A percentile compares a stretch with the other conserved stretches of the same genome.
Evolutionary conservation across 2,113 vertebrate genomes (phyloP).

Genomic region (Clinocottus analis): DNA sequence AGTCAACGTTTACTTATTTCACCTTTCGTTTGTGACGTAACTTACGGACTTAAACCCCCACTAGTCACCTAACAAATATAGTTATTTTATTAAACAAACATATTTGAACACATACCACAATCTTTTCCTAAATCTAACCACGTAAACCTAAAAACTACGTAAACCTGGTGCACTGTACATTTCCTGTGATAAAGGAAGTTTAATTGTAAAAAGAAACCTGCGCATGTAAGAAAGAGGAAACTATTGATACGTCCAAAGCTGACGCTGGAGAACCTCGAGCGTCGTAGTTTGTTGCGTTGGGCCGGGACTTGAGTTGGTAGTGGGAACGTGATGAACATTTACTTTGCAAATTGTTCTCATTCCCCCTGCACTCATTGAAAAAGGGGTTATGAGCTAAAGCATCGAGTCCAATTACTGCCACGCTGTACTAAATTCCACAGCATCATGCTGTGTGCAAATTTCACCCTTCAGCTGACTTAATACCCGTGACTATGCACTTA

Average conservation of each 20-base stretch:
- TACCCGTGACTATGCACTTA: slow-evolving; percentile 54
- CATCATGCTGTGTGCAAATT: slow-evolving; percentile 56
- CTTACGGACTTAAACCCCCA: no score
- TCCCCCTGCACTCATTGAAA: slow-evolving; percentile 16
- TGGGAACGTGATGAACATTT: slow-evolving; percentile 2
- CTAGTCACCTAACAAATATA: no score
- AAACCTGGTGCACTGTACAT: neutral
- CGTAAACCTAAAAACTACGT: no score
- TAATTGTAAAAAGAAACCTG: no score
- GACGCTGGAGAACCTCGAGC: neutral
- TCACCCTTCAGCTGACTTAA: slow-evolving; percentile 68
- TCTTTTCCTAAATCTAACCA: no score
- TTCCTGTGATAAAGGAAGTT: neutral
- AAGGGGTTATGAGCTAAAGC: slow-evolving; percentile 40
- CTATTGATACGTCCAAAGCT: neutral
- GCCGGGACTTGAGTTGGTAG: neutral
- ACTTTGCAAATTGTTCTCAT: slow-evolving; percentile 34
- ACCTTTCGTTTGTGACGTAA: no score
- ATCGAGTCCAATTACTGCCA: slow-evolving; percentile 50
- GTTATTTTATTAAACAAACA: no score
- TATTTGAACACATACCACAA: no score
- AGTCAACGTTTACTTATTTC: no score
- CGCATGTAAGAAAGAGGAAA: neutral
- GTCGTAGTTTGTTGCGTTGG: neutral
- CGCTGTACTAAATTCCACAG: slow-evolving; percentile 46